Evolutionary conservation across 2,113 vertebrate genomes (phyloP).

Genomic region (Taurulus bubalis): DNA sequence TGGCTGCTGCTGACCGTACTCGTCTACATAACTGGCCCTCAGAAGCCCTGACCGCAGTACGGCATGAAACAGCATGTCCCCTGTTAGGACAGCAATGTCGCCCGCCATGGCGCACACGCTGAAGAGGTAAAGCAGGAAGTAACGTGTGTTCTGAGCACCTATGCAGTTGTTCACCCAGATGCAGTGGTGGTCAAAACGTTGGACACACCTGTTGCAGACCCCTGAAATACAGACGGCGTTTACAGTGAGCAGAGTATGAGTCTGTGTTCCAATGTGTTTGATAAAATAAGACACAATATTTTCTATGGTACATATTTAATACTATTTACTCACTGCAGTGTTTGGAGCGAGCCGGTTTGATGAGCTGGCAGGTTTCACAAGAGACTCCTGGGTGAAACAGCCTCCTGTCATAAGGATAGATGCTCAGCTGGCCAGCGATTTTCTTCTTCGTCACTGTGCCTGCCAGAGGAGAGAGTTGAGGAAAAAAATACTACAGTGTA

Average conservation of each 20-base stretch:
- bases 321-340: constrained; percentile 88
- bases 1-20: constrained; percentile 79
- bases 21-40: constrained; percentile 84
- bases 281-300: not conserved
- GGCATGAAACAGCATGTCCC: constrained; percentile 82
- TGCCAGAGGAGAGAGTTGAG: constrained; percentile 54
- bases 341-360: constrained; percentile 95
- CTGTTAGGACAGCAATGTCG: constrained; percentile 77
- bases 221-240: constrained; percentile 77
- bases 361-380: constrained; percentile 87
- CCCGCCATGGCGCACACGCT: constrained; percentile 83
- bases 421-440: constrained; percentile 74
- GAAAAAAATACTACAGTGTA: not conserved
- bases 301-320: not conserved
- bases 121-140: constrained; percentile 91
- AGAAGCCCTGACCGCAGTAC: constrained; percentile 83
- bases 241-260: not conserved
- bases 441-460: constrained; percentile 89
- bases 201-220: constrained; percentile 89
- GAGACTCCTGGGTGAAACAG: constrained; percentile 84
- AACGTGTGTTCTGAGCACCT: constrained; percentile 86
- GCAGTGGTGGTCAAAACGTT: constrained; percentile 97
- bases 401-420: constrained; percentile 88
- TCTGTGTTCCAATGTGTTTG: not conserved
- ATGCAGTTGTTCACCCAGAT: constrained; percentile 98